Base-by-base conservation (phyloP, 2,113 vertebrate species). In the Neodon shergylaensis region DNA sequence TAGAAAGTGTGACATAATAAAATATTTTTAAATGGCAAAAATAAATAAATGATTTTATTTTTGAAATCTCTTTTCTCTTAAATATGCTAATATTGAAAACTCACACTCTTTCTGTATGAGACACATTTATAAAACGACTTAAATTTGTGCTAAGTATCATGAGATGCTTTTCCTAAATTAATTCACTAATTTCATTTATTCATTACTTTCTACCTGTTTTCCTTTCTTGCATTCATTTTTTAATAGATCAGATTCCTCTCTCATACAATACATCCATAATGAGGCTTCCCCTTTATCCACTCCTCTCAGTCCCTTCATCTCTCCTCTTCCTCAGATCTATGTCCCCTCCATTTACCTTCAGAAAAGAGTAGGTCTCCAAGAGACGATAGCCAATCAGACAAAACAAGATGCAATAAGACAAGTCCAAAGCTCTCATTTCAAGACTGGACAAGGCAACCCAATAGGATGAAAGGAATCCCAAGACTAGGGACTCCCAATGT, bases 261-360 rank as follows among this genome's bases (percentile, higher is more conserved):
- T 36, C 31, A 33, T 33, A 19, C 3, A 21, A 36, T 79, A 79
- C 36, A 72, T 21, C 1, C 36, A 5, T 21, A 78, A 16, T 5
- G 16, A 33, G 17, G 16, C 19, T 78, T 78, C 76, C 31, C 16
- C 28, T 33, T 19, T 10, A 31, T 68, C 66, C 31, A 19, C 16
- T 52, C 14, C 28, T 19, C 2, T 13, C 0, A 31, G 44, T 49
- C 1, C 28, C 7, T 49, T 31, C 36, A 10, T 2, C 9, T 54
- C 28, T 16, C 28, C 0, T 6, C 17, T 79, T 36, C 1, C 49
- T 0, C 4, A 79, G 47, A 10, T 54, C 4, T 10, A 21, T 11
- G 10, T 10, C 28, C 28, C 3, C 16, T 78, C 16, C 76, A 78
- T 78, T 78, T 78, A 31, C 16, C 14, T 19, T 33, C 14, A 52